A percentile compares a stretch with the other conserved stretches of the same genome.
Conservation (phyloP, 2,797 vertebrate species). For the Sitta carolinensis region DNA sequence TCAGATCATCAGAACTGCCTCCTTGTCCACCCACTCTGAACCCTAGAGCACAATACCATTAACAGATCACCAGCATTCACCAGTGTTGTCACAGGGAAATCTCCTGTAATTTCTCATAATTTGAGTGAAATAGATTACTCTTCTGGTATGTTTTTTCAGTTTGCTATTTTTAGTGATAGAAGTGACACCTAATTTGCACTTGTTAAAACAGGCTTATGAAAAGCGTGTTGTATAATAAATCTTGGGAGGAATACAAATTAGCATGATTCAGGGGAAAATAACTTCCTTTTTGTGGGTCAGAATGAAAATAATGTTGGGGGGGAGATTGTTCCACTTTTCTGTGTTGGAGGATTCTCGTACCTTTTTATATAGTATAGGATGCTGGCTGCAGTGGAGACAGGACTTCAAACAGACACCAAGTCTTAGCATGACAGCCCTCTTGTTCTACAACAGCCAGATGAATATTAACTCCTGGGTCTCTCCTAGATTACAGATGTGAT, state of each 20-base stretch:
- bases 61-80: not conserved
- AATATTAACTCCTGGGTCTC: not conserved
- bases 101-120: not conserved
- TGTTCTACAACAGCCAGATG: not conserved
- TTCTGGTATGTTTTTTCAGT: not conserved
- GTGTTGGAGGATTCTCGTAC: not conserved
- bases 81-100: not conserved
- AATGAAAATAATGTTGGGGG: not conserved
- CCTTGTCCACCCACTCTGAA: not conserved
- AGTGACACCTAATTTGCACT: conserved; percentile 36
- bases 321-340: not conserved
- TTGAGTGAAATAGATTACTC: not conserved
- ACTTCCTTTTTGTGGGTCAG: not conserved
- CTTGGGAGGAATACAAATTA: not conserved
- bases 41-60: not conserved
- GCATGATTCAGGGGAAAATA: not conserved
- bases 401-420: not conserved
- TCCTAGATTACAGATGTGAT: not conserved
- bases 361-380: not conserved
- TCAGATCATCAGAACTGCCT: not conserved
- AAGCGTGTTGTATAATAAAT: conserved; percentile 16
- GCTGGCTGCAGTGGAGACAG: not conserved
- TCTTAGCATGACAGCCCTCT: not conserved
- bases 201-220: not conserved
- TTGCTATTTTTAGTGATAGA: conserved; percentile 8